Conservation (phyloP, 35 echinoderm and acorn worm genomes). For the Apostichopus californicus region DNA sequence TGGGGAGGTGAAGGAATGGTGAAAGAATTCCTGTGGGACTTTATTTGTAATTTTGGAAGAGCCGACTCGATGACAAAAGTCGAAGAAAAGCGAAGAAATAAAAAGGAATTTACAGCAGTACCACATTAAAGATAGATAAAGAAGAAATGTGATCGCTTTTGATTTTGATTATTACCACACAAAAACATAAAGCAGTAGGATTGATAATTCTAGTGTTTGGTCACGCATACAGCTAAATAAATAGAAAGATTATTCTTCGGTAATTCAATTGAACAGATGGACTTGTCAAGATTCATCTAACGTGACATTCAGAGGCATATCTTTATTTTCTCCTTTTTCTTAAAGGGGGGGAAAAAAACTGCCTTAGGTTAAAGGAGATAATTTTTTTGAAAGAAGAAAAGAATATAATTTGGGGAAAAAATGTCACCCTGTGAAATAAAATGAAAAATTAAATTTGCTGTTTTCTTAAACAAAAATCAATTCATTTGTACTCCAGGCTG, state of each 20-base stretch:
- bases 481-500: constrained; percentile 11
- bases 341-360: background rate
- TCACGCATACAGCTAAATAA: constrained; percentile 24
- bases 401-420: background rate
- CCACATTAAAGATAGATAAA: background rate
- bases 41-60: background rate
- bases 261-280: constrained; percentile 24
- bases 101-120: background rate
- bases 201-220: background rate
- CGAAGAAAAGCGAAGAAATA: background rate
- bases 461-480: constrained; percentile 29
- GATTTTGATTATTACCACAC: background rate
- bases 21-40: background rate
- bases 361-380: background rate
- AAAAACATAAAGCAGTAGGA: background rate
- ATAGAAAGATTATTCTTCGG: background rate
- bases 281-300: constrained; percentile 25
- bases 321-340: background rate
- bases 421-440: background rate
- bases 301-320: constrained; percentile 11
- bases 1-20: background rate
- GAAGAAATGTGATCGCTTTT: background rate
- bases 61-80: background rate
- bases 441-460: constrained; percentile 28
- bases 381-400: background rate